Percentiles rank a stretch among this genome's conserved stretches.
Evolutionary conservation across 64 coral and sea anemone genomes (phyloP).

Genomic region (Orbicella faveolata): DNA sequence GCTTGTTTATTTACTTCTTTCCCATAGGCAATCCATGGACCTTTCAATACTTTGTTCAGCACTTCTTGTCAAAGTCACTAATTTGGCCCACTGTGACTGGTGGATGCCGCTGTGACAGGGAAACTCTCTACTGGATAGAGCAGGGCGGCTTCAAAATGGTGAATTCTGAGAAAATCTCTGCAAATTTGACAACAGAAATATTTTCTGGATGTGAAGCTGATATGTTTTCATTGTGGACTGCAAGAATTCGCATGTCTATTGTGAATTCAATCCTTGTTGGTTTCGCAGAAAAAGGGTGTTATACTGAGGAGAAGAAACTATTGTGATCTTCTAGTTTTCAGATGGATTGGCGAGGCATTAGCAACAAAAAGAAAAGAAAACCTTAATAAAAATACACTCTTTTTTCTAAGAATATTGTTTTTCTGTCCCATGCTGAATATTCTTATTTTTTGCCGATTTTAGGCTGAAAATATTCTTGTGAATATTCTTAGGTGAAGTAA

Average conservation of each 20-base stretch:
- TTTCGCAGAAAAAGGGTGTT: not conserved
- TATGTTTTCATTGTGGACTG: not conserved
- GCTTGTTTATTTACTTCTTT: not conserved
- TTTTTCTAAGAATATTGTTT: not conserved
- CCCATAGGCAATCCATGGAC: constrained; percentile 4
- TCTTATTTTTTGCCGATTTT: no score
- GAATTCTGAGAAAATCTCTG: not conserved
- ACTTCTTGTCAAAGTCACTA: not conserved
- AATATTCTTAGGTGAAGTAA: no score
- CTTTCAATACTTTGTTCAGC: not conserved
- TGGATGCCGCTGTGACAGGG: not conserved
- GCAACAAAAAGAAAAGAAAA: no score
- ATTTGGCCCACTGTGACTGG: not conserved
- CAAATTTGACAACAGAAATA: not conserved
- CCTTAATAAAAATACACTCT: no score
- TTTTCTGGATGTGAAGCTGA: not conserved
- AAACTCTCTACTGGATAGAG: not conserved
- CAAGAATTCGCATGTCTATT: not conserved
- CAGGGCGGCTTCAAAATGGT: not conserved
- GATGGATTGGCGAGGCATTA: no score
- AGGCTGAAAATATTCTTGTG: no score
- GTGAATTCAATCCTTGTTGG: not conserved
- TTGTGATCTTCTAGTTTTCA: not conserved
- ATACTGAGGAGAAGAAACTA: not conserved
- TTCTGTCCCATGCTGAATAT: not conserved